Conservation (phyloP, 2,888 invertebrate genomes). For the Eristalis tenax region DNA sequence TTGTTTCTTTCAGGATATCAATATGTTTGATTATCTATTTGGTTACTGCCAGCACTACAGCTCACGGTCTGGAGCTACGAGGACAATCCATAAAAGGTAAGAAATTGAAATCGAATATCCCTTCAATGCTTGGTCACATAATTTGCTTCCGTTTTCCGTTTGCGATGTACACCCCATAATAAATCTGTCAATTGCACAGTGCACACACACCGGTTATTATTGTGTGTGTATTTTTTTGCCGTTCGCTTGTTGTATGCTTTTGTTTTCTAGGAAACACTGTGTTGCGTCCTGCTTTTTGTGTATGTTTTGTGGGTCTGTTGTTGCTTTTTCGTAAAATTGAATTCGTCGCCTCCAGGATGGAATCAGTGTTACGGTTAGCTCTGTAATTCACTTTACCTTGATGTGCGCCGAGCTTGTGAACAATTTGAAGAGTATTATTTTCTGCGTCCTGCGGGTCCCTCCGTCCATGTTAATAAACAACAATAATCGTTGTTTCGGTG, state of each 20-base stretch:
- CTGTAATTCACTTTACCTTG: slow-evolving; percentile 8
- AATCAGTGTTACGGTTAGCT: slow-evolving; percentile 16
- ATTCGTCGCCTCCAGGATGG: slow-evolving; percentile 24
- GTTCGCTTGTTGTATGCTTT: slow-evolving; percentile 24
- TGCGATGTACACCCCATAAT: slow-evolving; percentile 1
- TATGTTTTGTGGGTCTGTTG: background rate
- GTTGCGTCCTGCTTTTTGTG: background rate
- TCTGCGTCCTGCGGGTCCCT: background rate
- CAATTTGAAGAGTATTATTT: background rate
- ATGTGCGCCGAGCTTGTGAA: background rate
- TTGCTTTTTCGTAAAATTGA: background rate
- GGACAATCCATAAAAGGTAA: slow-evolving; percentile 63
- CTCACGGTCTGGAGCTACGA: slow-evolving; percentile 33
- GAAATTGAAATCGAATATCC: background rate
- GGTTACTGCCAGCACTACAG: background rate
- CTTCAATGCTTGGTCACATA: background rate
- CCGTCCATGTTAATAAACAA: background rate
- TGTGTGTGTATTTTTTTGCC: slow-evolving; percentile 16
- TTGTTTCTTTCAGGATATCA: slow-evolving; percentile 39
- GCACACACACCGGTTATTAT: slow-evolving; percentile 1
- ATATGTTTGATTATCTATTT: slow-evolving; percentile 27
- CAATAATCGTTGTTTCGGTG: background rate
- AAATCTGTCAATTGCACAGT: slow-evolving; percentile 45
- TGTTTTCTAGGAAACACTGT: slow-evolving; percentile 10
- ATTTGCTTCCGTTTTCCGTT: background rate